Evolutionary conservation across 1,140 invertebrate genomes (phyloP).

Genomic region (Drosophila kohkoa): DNA sequence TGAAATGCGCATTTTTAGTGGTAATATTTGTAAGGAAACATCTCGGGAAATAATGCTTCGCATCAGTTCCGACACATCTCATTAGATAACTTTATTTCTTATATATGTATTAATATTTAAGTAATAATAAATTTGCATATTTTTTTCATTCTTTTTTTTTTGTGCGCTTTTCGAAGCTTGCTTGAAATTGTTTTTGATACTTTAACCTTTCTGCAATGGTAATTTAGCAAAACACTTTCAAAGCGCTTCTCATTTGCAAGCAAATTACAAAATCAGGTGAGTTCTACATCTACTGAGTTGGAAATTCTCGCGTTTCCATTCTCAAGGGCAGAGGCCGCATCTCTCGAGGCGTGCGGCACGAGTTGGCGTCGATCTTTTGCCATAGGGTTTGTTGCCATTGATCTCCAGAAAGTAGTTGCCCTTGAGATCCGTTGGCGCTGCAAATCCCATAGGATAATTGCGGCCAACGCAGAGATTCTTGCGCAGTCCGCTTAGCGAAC

Average conservation of each 20-base stretch:
- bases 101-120: constrained; percentile 8
- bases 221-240: not conserved
- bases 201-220: no score
- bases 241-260: not conserved
- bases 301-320: not conserved
- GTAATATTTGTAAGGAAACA: not conserved
- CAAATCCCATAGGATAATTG: constrained; percentile 76
- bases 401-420: constrained; percentile 80
- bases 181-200: no score
- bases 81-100: constrained; percentile 3
- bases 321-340: constrained; percentile 51
- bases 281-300: no score
- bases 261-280: no score
- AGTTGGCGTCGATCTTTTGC: constrained; percentile 6
- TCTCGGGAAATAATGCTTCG: not conserved
- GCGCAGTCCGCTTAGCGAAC: constrained; percentile 58
- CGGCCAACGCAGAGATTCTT: constrained; percentile 53
- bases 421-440: constrained; percentile 46
- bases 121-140: not conserved
- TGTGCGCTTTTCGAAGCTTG: no score
- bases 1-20: not conserved
- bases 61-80: not conserved
- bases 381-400: constrained; percentile 55
- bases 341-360: not conserved
- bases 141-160: no score